Evolutionary conservation across 2,888 invertebrate species (phyloP), one percentile per base, ranked within the genome.

Genomic region (Hemithea aestivaria): DNA sequence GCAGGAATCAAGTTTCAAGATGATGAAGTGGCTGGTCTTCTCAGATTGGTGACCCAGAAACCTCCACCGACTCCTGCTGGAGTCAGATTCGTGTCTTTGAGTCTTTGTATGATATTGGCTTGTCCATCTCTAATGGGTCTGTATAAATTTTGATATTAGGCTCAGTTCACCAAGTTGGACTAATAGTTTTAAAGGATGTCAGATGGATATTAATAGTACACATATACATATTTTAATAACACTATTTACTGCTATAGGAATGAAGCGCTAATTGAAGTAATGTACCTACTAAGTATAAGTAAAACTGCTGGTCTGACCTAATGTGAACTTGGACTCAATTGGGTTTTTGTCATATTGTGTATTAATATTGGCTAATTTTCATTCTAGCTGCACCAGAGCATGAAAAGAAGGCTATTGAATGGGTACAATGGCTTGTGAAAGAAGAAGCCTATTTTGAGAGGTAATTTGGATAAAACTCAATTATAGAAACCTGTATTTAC

Each of bases 1-100:
- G 97, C 97, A 0, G 95, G 95, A 1, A 93, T 97, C 7, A 97
- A 97, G 90, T 94, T 87, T 66, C 94, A 94, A 66, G 98, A 98
- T 66, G 97, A 98, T 54, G 98, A 98, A 88, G 92, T 96, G 10
- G 90, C 91, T 37, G 89, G 93, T 29, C 88, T 98, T 20, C 91
- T 98, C 7, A 92, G 94, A 61, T 83, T 98, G 27, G 90, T 97
- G 9, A 97, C 97, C 0, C 94, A 94, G 20, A 94, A 94, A 62
- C 96, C 96, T 1, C 93, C 94, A 10, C 94, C 96, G 0, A 95
- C 95, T n/a, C 93, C 95, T 11, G 95, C 96, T 20, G 98, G 98
- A 6, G 96, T 96, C 5, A 87, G 97, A 65, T 97, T 98, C 74
- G 96, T 97, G 0, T 96, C 97, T 0, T 89, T 98, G 22, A 96